A percentile compares a stretch with the other conserved stretches of the same genome.
Conservation (phyloP, 2,797 vertebrate genomes). For the Hippopotamyrus pictus region DNA sequence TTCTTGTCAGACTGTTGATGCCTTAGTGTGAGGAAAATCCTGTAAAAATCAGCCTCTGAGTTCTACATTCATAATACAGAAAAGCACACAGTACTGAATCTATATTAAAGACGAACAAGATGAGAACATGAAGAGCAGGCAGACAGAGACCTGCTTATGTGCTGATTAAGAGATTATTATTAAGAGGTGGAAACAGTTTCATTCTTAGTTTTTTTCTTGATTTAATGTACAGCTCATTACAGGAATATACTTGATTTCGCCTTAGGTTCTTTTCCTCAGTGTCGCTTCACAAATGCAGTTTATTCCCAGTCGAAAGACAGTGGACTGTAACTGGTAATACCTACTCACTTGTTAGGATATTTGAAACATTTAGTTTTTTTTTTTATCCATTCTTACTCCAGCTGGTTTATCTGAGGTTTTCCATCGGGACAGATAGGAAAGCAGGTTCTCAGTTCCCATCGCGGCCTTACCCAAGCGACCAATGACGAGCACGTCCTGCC, state of each 20-base stretch:
- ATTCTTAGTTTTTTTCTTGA: background rate
- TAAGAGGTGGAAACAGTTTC: background rate
- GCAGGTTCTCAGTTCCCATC: too few species aligned
- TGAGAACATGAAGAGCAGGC: background rate
- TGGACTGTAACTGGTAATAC: background rate
- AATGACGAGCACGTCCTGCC: background rate
- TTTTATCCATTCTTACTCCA: background rate
- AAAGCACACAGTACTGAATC: background rate
- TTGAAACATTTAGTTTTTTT: background rate
- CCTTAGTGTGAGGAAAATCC: background rate
- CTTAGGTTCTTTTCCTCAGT: background rate
- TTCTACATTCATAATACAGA: background rate
- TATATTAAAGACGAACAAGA: background rate
- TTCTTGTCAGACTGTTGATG: background rate
- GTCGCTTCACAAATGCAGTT: background rate
- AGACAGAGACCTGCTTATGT: background rate
- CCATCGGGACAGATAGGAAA: background rate
- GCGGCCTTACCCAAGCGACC: background rate
- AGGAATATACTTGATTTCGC: background rate
- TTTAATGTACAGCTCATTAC: background rate
- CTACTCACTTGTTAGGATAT: background rate
- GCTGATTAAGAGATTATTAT: background rate
- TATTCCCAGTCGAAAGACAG: background rate
- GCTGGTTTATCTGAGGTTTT: background rate
- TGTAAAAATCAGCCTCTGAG: background rate